Evolutionary conservation across 2,888 invertebrate genomes (phyloP), one percentile per base, ranked within the genome.

Genomic region (Tenthredo scrophulariae): DNA sequence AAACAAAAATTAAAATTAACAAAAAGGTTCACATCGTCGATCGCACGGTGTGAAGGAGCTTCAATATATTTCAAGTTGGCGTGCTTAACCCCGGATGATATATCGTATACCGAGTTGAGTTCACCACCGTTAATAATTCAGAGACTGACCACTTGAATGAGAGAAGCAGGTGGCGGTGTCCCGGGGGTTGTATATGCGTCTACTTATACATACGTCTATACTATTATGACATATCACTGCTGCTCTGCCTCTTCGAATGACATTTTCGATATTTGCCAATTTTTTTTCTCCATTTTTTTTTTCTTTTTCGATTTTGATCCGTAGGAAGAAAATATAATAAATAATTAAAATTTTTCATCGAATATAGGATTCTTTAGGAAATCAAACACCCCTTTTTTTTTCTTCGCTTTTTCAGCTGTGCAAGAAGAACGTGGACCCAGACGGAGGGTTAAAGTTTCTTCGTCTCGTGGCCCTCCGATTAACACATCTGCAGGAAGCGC

Each of bases 341-440:
- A 58, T n/a, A 2, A 62, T 62, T 7, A 18, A 70, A 26, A 37
- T 70, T n/a, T 33, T 70, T 1, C 29, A 2, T 70, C 10, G n/a
- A 67, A 9, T 22, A 2, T 0, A n/a, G n/a, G 62, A 62, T 50
- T 18, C 1, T 50, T 50, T 0, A 50, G 7, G 6, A 50, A n/a
- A 18, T 50, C 1, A 54, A 54, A 6, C 54, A 1, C 5, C n/a
- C 5, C n/a, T 43, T 22, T 43, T 3, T 22, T 26, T 13, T 7
- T 15, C 29, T 7, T 37, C 10, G 13, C 4, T 33, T 46, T 29
- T 22, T 72, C 89, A 97, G 97, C 97, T 26, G 97, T 97, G 0
- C 97, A 98, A 93, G 96, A 97, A 91, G 97, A 97, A 92, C 94
- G 97, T 84, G 97, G 97, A 0, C 97, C 97, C 0, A 94, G 97